phyloP scores from a whole-genome alignment of 2,113 vertebrate genomes.

The Hypanus sabinus region DNA sequence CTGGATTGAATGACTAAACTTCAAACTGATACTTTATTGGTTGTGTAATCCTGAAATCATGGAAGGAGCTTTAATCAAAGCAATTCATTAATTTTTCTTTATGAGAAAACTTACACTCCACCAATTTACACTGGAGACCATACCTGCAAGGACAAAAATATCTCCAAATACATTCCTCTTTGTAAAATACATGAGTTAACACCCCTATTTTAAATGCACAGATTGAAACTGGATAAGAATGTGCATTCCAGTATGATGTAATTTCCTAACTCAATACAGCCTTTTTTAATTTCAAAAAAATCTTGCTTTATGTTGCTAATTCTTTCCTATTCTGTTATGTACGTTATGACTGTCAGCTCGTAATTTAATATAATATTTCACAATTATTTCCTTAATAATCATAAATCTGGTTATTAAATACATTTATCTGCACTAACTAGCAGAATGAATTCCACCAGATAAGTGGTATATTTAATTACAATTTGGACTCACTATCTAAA shows the following conservation, averaged over 20 bases:
- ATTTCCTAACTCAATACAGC: background rate
- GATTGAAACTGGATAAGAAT: background rate
- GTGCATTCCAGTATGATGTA: background rate
- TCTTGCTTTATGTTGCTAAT: background rate
- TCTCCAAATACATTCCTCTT: background rate
- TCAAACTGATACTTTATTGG: background rate
- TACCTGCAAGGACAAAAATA: background rate
- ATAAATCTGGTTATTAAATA: background rate
- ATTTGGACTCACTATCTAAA: background rate
- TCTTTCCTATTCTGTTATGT: background rate
- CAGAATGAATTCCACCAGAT: background rate
- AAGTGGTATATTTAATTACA: background rate
- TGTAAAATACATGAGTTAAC: background rate
- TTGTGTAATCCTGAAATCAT: background rate
- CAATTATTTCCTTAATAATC: conserved; percentile 5
- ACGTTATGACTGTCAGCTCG: background rate
- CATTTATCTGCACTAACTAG: background rate
- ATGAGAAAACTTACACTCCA: background rate
- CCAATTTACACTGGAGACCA: background rate
- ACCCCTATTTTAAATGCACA: background rate
- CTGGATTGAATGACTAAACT: background rate
- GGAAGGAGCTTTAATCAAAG: background rate
- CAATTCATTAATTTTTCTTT: background rate
- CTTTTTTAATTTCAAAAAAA: background rate
- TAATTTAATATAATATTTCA: background rate